These are phyloP conservation scores for Dinothrombium tinctorium DNA, from an alignment of 1,140 invertebrate species.

Conservation along the genomic window DNA sequence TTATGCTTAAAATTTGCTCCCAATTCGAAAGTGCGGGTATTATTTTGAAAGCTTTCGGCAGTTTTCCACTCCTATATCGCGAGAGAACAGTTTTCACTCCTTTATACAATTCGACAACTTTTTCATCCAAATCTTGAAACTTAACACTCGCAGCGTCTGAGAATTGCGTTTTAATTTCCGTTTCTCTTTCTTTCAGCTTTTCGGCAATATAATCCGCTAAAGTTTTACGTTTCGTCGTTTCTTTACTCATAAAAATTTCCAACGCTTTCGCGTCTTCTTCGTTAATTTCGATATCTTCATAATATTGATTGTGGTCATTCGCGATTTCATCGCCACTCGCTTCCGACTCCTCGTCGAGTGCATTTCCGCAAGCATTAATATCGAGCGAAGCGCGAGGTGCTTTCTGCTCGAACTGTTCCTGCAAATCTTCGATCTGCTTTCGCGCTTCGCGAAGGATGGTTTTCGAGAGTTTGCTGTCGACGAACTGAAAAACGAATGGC, in stretches of 20 bases:
- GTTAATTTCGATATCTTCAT: slow-evolving; percentile 27
- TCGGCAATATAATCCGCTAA: slow-evolving; percentile 73
- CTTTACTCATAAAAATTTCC: slow-evolving; percentile 52
- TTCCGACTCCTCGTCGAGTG: slow-evolving; percentile 4
- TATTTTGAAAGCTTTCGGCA: slow-evolving; percentile 95
- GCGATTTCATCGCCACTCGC: slow-evolving; percentile 5
- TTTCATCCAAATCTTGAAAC: slow-evolving; percentile 9
- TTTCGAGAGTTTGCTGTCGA: slow-evolving; percentile 50
- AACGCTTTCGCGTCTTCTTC: slow-evolving; percentile 68
- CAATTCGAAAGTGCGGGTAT: slow-evolving; percentile 78
- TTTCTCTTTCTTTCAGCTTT: slow-evolving; percentile 75
- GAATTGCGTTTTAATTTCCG: slow-evolving; percentile 62
- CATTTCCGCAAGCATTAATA: slow-evolving; percentile 14
- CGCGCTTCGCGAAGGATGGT: slow-evolving; percentile 59
- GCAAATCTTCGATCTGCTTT: slow-evolving; percentile 49
- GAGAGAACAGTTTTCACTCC: slow-evolving; percentile 59
- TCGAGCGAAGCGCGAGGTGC: slow-evolving; percentile 10
- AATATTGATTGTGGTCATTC: background rate
- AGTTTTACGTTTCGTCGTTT: slow-evolving; percentile 35
- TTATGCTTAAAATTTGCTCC: slow-evolving; percentile 66
- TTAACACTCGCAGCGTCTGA: slow-evolving; percentile 31
- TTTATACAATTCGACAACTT: slow-evolving; percentile 51
- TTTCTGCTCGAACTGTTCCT: slow-evolving; percentile 27
- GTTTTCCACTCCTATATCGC: slow-evolving; percentile 77
- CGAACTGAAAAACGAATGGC: slow-evolving; percentile 31